A percentile compares a stretch with the other conserved stretches of the same genome.
phyloP scores from a whole-genome alignment of 2,797 vertebrate genomes.

The Amphiprion clarkii region DNA sequence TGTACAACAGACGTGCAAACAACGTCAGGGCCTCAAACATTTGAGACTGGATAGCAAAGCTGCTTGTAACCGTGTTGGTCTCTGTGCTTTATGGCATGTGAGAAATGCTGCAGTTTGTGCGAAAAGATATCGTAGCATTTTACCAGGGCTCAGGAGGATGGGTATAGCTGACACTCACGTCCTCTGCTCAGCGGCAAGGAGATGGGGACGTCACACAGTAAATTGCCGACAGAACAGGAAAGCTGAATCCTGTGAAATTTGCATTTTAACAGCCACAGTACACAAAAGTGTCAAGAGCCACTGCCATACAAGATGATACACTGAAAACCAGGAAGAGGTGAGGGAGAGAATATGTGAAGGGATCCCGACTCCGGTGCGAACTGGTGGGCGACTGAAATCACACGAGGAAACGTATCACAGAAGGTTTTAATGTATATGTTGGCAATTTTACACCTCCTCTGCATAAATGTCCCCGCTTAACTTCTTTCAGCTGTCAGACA shows the following conservation, averaged over 20 bases:
- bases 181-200: conserved; percentile 70
- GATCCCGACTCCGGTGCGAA: conserved; percentile 42
- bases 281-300: conserved; percentile 78
- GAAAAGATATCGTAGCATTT: conserved; percentile 61
- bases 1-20: conserved; percentile 47
- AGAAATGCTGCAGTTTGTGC: conserved; percentile 53
- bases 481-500: conserved; percentile 12
- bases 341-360: conserved; percentile 39
- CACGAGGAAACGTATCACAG: conserved; percentile 32
- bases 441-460: conserved; percentile 34
- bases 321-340: conserved; percentile 48
- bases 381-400: conserved; percentile 41
- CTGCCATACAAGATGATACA: conserved; percentile 56
- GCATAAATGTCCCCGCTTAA: conserved; percentile 8
- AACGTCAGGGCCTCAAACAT: conserved; percentile 53
- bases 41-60: conserved; percentile 29
- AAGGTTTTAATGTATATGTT: conserved; percentile 34
- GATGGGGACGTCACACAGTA: conserved; percentile 73
- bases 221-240: conserved; percentile 76
- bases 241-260: conserved; percentile 79
- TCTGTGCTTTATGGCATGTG: conserved; percentile 30
- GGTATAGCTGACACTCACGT: conserved; percentile 71
- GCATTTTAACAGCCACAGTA: conserved; percentile 81
- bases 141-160: conserved; percentile 62
- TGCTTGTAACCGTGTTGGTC: conserved; percentile 28